These are phyloP conservation scores for Anguilla megastoma DNA, from an alignment of 2,797 vertebrate species.

Conservation along the genomic window DNA sequence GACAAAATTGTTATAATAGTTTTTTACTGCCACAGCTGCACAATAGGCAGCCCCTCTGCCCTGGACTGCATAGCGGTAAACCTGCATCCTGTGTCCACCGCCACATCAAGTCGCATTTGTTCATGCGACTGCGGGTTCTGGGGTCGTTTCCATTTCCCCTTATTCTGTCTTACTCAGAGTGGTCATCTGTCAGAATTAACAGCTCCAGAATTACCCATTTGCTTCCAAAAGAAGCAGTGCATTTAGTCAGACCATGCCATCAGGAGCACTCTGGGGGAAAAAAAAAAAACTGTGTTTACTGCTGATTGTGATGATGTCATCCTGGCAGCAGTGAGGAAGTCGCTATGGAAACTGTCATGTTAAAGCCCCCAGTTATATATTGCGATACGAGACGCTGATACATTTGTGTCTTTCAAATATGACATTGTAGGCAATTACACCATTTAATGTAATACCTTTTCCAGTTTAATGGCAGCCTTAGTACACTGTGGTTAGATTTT, in stretches of 20 bases:
- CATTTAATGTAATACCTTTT: background rate
- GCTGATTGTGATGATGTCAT: constrained; percentile 25
- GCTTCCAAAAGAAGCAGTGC: background rate
- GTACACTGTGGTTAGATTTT: background rate
- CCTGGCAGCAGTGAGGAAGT: constrained; percentile 24
- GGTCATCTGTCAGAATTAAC: constrained; percentile 17
- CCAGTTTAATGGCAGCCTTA: background rate
- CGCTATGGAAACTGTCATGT: constrained; percentile 33
- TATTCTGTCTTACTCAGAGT: background rate
- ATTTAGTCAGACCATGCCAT: constrained; percentile 1
- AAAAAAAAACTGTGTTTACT: background rate
- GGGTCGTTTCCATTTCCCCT: background rate
- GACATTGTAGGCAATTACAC: background rate
- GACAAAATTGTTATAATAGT: background rate
- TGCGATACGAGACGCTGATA: background rate
- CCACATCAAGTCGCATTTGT: background rate
- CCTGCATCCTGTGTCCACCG: background rate
- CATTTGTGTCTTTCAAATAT: background rate
- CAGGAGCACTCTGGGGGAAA: background rate
- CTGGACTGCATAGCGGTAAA: background rate
- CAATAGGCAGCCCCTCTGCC: background rate
- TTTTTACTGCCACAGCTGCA: background rate
- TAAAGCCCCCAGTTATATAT: constrained; percentile 3
- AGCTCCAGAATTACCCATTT: background rate
- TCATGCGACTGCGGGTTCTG: background rate